Percentiles rank a stretch among this genome's conserved stretches.
Evolutionary conservation across 2,113 vertebrate species (phyloP).

Genomic region (Chiloscyllium plagiosum): DNA sequence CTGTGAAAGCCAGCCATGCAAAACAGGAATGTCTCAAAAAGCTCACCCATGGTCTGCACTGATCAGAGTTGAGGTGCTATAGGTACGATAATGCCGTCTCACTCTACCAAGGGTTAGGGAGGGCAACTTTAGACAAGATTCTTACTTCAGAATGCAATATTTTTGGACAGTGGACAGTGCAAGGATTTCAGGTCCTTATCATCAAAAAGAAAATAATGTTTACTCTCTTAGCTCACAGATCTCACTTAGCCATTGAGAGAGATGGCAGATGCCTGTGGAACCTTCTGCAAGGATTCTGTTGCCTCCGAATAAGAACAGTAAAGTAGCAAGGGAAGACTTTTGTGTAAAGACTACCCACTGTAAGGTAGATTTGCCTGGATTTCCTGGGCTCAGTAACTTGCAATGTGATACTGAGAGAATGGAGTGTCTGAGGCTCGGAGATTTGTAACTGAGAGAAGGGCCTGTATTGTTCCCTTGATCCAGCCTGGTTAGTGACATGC

Average conservation of each 20-base stretch:
- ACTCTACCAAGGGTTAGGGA: not conserved
- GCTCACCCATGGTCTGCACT: not conserved
- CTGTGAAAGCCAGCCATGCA: not conserved
- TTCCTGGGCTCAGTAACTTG: conserved; percentile 20
- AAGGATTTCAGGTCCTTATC: not conserved
- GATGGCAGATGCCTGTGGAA: not conserved
- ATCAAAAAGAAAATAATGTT: not conserved
- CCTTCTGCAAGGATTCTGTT: too few species aligned
- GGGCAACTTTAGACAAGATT: not conserved
- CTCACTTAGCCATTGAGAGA: not conserved
- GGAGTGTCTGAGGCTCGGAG: not conserved
- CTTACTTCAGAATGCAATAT: not conserved
- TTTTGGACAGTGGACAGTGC: not conserved
- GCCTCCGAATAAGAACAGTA: not conserved
- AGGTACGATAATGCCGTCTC: not conserved
- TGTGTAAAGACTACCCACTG: not conserved
- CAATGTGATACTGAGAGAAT: not conserved
- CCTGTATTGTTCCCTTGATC: conserved; percentile 5
- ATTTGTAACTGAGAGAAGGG: not conserved
- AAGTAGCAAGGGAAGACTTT: not conserved
- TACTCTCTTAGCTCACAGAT: not conserved
- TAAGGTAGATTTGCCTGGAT: not conserved
- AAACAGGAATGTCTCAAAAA: not conserved
- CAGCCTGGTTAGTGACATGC: not conserved
- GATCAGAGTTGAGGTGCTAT: not conserved